phyloP scores from a whole-genome alignment of 1,140 invertebrate species.

The Phymastichus coffea region DNA sequence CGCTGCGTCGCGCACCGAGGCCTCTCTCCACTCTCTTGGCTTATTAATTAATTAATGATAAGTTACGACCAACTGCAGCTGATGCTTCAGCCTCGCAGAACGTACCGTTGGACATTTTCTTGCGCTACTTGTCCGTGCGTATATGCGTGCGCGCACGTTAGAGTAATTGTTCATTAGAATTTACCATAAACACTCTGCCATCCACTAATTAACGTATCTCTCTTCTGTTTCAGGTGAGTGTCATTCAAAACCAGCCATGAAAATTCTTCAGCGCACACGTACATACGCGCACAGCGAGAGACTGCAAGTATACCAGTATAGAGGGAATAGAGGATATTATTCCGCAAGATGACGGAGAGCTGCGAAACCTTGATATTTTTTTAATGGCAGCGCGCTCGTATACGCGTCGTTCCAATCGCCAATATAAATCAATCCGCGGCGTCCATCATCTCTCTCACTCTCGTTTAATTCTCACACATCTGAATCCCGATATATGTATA shows the following conservation, averaged over 20 bases:
- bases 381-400: constrained; percentile 4
- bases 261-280: too few species aligned
- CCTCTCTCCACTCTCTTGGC: too few species aligned
- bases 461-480: constrained; percentile 17
- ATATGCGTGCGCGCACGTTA: too few species aligned
- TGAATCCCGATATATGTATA: constrained; percentile 7
- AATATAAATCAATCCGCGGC: constrained; percentile 22
- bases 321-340: too few species aligned
- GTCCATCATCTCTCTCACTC: constrained; percentile 4
- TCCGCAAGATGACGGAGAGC: too few species aligned
- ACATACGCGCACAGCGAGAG: too few species aligned
- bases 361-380: constrained; percentile 21
- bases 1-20: background rate
- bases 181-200: too few species aligned
- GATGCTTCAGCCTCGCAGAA: constrained; percentile 28
- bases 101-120: constrained; percentile 36
- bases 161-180: too few species aligned
- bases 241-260: background rate
- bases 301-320: too few species aligned
- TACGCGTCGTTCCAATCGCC: constrained; percentile 7
- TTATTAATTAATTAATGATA: constrained; percentile 46
- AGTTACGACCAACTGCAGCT: constrained; percentile 35
- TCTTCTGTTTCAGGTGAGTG: constrained; percentile 24
- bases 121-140: too few species aligned
- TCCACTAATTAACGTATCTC: background rate